Evolutionary conservation across 2,113 vertebrate genomes (phyloP).

Genomic region (Ovis aries): ARS-UI_Ramb_v3.0 NC_056054.1:245508001-245508500

Average conservation of each 20-base stretch:
- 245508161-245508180: not conserved
- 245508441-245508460: not conserved
- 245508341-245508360: constrained; percentile 17
- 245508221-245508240: not conserved
- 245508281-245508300: not conserved
- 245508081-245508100: not conserved
- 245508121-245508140: not conserved
- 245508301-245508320: not conserved
- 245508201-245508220: not conserved
- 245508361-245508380: not conserved
- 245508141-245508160: not conserved
- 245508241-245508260: not conserved
- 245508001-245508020: not conserved
- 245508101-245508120: not conserved
- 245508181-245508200: not conserved
- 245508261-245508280: not conserved
- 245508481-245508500: not conserved
- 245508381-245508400: not conserved
- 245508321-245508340: not conserved
- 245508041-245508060: not conserved
- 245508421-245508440: not conserved
- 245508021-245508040: not conserved
- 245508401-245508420: not conserved
- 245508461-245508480: not conserved
- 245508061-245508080: not conserved